phyloP scores from a whole-genome alignment of 2,113 vertebrate genomes.

The Phoenicopterus ruber region DNA sequence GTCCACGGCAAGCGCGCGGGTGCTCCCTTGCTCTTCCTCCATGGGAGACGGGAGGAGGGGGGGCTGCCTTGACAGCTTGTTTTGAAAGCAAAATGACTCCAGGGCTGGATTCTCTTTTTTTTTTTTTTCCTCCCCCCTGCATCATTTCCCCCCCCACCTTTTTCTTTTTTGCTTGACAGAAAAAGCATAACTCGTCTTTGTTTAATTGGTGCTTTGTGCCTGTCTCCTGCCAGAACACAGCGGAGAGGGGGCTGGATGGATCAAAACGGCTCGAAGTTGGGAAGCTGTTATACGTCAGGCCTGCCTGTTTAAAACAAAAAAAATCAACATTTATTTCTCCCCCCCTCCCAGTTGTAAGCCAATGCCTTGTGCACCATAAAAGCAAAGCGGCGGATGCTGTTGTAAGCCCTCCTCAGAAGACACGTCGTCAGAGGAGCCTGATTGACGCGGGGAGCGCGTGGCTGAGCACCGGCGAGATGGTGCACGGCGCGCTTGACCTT shows the following conservation, averaged over 20 bases:
- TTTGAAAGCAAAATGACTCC: conserved; percentile 45
- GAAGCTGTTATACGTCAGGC: neutral
- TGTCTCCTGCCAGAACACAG: conserved; percentile 47
- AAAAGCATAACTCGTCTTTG: conserved; percentile 51
- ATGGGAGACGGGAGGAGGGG: neutral
- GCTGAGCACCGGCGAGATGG: fast-evolving
- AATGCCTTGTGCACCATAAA: neutral
- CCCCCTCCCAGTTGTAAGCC: neutral
- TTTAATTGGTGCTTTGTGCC: conserved; percentile 60
- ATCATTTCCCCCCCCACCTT: neutral
- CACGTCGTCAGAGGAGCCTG: fast-evolving
- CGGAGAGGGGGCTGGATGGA: conserved; percentile 6
- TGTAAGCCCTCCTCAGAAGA: neutral
- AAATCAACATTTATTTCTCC: neutral
- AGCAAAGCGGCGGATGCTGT: neutral
- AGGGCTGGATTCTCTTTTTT: neutral
- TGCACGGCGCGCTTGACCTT: neutral
- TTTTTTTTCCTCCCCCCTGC: neutral
- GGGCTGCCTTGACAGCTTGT: conserved; percentile 42
- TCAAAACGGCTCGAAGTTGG: conserved; percentile 7
- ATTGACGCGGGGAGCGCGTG: fast-evolving
- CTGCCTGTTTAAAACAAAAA: neutral
- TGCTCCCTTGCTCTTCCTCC: neutral
- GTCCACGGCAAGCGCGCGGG: neutral
- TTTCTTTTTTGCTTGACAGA: conserved; percentile 34